Conservation (phyloP, 2,888 invertebrate species). For the Timema cristinae region DNA sequence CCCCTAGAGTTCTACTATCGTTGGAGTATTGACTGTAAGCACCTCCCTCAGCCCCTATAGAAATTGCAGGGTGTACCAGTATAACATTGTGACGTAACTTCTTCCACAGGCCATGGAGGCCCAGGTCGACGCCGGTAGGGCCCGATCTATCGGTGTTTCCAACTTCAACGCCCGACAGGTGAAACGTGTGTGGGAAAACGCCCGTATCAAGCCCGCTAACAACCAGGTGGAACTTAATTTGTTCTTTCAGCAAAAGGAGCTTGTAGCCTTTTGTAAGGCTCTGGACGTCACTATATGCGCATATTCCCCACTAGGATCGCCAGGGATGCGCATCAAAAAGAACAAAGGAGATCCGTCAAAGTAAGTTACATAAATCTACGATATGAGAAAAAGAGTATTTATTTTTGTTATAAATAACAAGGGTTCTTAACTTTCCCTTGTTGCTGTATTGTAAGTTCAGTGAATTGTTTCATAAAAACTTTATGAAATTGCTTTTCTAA, state of each 20-base stretch:
- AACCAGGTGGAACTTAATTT: constrained; percentile 54
- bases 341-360: not conserved
- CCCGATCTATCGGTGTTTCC: constrained; percentile 78
- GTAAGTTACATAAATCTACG: no score
- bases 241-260: constrained; percentile 44
- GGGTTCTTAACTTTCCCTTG: no score
- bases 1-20: no score
- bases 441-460: no score
- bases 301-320: constrained; percentile 36
- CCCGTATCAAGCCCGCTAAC: constrained; percentile 60
- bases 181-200: constrained; percentile 56
- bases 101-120: constrained; percentile 58
- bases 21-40: no score
- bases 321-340: constrained; percentile 26
- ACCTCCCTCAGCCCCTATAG: no score
- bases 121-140: constrained; percentile 62
- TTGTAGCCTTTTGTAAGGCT: constrained; percentile 41
- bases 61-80: no score
- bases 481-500: no score
- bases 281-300: constrained; percentile 39
- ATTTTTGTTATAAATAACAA: no score
- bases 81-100: no score
- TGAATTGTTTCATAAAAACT: no score
- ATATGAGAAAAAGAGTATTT: no score
- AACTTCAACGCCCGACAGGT: constrained; percentile 77